These are phyloP conservation scores for Eubucco bourcierii DNA, from an alignment of 2,113 vertebrate species.

Conservation along the genomic window DNA sequence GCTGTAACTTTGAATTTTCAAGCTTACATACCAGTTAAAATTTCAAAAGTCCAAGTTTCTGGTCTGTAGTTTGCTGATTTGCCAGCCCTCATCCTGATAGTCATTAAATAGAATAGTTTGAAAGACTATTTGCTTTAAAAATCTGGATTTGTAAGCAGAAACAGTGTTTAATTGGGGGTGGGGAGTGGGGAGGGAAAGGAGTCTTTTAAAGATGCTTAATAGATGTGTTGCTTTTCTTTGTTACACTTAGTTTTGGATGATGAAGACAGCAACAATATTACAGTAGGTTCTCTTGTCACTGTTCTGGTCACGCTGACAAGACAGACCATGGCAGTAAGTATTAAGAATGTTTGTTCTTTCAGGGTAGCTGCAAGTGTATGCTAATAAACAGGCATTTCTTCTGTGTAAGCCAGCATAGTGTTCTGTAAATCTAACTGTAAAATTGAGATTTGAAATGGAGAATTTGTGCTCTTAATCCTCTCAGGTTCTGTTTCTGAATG, in stretches of 20 bases:
- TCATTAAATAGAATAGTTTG: not conserved
- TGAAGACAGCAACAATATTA: slow-evolving; percentile 98
- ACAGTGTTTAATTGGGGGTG: not conserved
- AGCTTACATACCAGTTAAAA: slow-evolving; percentile 44
- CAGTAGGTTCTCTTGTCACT: slow-evolving; percentile 95
- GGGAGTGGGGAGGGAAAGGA: not conserved
- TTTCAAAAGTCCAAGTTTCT: not conserved
- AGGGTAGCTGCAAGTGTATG: not conserved
- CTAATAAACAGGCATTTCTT: not conserved
- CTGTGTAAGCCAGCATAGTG: not conserved
- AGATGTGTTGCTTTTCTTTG: not conserved
- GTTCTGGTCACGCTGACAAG: slow-evolving; percentile 92
- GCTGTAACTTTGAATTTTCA: slow-evolving; percentile 35
- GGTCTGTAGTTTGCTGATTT: not conserved
- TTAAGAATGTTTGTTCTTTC: not conserved
- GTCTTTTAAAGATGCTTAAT: not conserved
- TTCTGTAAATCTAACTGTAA: not conserved
- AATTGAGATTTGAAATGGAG: not conserved
- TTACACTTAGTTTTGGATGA: slow-evolving; percentile 88
- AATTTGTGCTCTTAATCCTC: not conserved
- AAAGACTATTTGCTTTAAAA: not conserved
- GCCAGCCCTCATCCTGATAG: not conserved
- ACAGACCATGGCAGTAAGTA: slow-evolving; percentile 92
- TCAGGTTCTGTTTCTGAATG: slow-evolving; percentile 1
- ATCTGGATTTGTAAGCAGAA: not conserved